Evolutionary conservation across 2,113 vertebrate genomes (phyloP), one percentile per base, ranked within the genome.

Genomic region (Xyliphius kryptos): DNA sequence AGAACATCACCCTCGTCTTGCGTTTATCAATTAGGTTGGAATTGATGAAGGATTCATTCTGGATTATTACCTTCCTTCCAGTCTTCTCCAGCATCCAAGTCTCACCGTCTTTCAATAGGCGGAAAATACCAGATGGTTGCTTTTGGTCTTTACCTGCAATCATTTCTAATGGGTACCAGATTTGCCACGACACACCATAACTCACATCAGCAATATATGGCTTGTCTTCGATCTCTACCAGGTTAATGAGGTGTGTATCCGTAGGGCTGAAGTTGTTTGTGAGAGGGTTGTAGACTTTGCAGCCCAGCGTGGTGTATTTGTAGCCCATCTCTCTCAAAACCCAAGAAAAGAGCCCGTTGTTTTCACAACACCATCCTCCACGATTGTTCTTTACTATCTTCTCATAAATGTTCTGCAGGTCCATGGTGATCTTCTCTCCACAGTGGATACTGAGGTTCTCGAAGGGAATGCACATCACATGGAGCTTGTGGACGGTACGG

Each of bases 101-200:
- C 20, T 70, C 84, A 0, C 15, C 76, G 1, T 88, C 78, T 54
- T 92, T 81, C 0, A 72, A 47, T 2, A 95, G 75, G 13, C 80
- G 76, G 55, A 91, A 95, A 44, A 87, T 43, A 1, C 86, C 89
- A 0, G 85, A 76, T 1, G 52, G 57, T 71, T 94, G 90, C 0
- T 59, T 74, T 51, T 95, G 91, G 10, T 92, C 82, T 36, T 67
- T 86, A 1, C 80, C 89, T 0, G 88, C 81, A 59, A 86, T 52
- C 46, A 94, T 78, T 74, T 94, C 90, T 62, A 97, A 65, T 0
- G 93, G 91, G 51, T 90, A 69, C 88, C 89, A 83, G 0, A 90
- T 12, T 79, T 94, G 93, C 6, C 52, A 81, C 19, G 78, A 85
- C 16, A 86, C 66, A 9, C 92, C 90, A 80, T 86, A 94, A 2